Evolutionary conservation across 2,797 vertebrate species (phyloP), one percentile per base, ranked within the genome.

Genomic region (Pachyuromys duprasi): DNA sequence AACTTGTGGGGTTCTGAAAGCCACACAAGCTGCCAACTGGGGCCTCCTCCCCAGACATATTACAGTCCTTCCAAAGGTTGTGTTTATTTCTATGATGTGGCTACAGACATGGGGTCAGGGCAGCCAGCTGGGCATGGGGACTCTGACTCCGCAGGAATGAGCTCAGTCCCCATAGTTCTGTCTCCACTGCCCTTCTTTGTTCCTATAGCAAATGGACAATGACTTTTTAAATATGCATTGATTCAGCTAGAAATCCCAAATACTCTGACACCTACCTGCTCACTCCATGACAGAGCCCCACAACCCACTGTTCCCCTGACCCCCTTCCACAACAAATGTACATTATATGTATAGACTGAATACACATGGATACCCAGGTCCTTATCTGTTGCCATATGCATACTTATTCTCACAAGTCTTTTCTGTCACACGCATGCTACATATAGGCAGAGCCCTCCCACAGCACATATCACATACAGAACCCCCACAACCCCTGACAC

Each of bases 31-130:
- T 91, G 22, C 81, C 76, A 83, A 72, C 88, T 90, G 86, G 60
- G 28, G 60, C 69, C 63, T 90, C 83, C 63, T 97, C 89, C 76
- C 55, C 55, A 95, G 91, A 97, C 96, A 96, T 78, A 96, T 94
- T 93, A 93, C 82, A 95, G 45, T 84, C 75, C 96, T 97, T 97
- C 97, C 97, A 98, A 97, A 97, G 96, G 97, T 97, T 96, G 36
- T 96, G 67, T 98, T 98, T 97, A 94, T 97, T 97, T 95, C 92
- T 76, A 86, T 90, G 53, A 76, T 53, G 22, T 49, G n/a, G 86
- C 90, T 45, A 1, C 81, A 94, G 80, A 90, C 36, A 39, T 9
- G n/a, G 33, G 82, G 24, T 63, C 76, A 90, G 84, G 93, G 79
- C 86, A 86, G 86, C 75, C 75, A 91, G 45, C 69, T 55, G 69